Base-by-base conservation (phyloP, 2,797 vertebrate species). In the Erpetoichthys calabaricus region DNA sequence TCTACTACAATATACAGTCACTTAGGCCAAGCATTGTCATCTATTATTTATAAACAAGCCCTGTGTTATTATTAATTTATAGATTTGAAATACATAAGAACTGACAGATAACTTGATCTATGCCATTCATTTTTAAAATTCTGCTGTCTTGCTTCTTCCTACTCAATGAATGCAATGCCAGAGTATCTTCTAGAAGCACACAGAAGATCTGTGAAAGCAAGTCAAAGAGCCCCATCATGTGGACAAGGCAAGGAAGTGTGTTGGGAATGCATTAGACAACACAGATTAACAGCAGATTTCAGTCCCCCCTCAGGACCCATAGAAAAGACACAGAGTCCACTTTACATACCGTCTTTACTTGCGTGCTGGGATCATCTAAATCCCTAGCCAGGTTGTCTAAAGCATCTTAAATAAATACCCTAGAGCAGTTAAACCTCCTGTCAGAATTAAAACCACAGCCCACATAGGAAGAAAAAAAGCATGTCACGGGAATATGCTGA, bases 211-310 rank as follows among this genome's bases (percentile, higher is more conserved):
- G 25, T 56, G 45, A 54, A 54, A 56, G 54, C 62, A 68, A 74
- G 75, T 62, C 51, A 64, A 61, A 80, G 65, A 78, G 72, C 80
- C 78, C 79, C 79, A 72, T 69, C 80, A 59, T 73, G 77, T 81
- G 81, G 78, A 58, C 57, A 0, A 4, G 55, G 44, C 8, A 46
- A 67, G 65, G 59, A 65, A 73, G 53, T 9, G 41, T 46, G 45
- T 51, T 62, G 9, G 51, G 41, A 46, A 53, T 47, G 59, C 59
- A 56, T 54, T 51, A 8, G 45, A 55, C 46, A 44, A 10, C 8
- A 6, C 7, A 49, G 47, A n/a, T 49, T 46, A n/a, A 42, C 56
- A 45, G 8, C n/a, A 8, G 52, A 47, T 49, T 44, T 58, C 43
- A 52, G 43, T 8, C 47, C 41, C 9, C 53, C 53, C 6, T 7